Conservation (phyloP, 2,797 vertebrate genomes). For the Schizothorax lantsangensis region DNA sequence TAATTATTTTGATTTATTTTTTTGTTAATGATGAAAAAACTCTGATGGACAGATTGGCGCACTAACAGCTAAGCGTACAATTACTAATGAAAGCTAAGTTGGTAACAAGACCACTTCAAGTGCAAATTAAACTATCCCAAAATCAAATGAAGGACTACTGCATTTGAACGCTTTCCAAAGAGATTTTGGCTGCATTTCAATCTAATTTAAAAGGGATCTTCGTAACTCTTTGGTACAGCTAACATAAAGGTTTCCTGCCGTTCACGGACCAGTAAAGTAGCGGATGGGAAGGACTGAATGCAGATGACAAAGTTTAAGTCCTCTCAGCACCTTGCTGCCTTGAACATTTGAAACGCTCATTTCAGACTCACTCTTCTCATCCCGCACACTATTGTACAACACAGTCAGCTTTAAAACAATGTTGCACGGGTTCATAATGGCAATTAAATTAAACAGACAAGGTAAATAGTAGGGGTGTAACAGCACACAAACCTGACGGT, state of each 20-base stretch:
- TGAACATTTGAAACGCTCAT: neutral
- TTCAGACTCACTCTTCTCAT: neutral
- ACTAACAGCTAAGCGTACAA: no score
- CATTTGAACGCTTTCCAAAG: conserved; percentile 16
- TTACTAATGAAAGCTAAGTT: conserved; percentile 1
- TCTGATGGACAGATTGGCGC: neutral
- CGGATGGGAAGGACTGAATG: neutral
- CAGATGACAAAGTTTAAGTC: conserved; percentile 31
- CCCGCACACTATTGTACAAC: neutral
- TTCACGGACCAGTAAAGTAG: conserved; percentile 21
- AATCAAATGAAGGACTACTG: conserved; percentile 46
- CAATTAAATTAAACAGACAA: no score
- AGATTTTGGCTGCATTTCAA: conserved; percentile 40
- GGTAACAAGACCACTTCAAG: conserved; percentile 17
- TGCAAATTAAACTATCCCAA: conserved; percentile 21
- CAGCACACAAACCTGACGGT: no score
- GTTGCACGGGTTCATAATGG: no score
- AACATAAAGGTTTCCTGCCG: conserved; percentile 39
- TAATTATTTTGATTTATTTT: neutral
- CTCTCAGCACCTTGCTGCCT: neutral
- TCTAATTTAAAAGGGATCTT: conserved; percentile 24
- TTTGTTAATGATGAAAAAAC: neutral
- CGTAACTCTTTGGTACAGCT: conserved; percentile 8
- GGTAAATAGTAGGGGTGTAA: no score
- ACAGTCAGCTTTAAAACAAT: neutral